Evolutionary conservation across 2,888 invertebrate genomes (phyloP).

Genomic region (Tachina lurida): DNA sequence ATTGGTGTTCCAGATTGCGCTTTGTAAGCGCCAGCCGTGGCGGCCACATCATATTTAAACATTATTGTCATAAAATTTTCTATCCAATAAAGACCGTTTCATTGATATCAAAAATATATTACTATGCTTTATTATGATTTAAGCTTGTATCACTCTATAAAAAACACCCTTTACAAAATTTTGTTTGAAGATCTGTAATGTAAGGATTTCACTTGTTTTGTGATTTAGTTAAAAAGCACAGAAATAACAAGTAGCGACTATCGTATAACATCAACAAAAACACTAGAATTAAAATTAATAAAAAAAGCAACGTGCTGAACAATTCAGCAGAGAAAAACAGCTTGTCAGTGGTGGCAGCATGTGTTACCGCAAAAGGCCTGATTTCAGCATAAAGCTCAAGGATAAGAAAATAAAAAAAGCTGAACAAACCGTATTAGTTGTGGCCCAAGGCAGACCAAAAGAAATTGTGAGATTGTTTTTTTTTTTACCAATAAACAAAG

Average conservation of each 20-base stretch:
- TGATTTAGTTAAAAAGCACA: conserved; percentile 39
- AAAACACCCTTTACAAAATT: too few species aligned
- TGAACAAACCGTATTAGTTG: conserved; percentile 79
- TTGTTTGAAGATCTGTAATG: conserved; percentile 20
- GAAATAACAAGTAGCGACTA: neutral
- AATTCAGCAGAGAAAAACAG: conserved; percentile 35
- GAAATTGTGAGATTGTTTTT: conserved; percentile 20
- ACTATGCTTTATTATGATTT: too few species aligned
- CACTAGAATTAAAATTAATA: neutral
- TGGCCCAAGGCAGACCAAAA: conserved; percentile 74
- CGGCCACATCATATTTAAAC: too few species aligned
- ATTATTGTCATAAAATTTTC: too few species aligned
- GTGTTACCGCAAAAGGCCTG: conserved; percentile 56
- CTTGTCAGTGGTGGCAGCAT: conserved; percentile 65
- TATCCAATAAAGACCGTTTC: too few species aligned
- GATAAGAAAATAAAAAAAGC: conserved; percentile 61
- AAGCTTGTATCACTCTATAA: too few species aligned
- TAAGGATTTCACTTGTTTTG: conserved; percentile 37
- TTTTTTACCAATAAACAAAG: conserved; percentile 4
- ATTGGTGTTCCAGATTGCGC: too few species aligned
- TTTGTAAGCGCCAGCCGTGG: too few species aligned
- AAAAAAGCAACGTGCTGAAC: conserved; percentile 5
- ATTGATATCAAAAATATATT: too few species aligned
- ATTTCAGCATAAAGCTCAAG: conserved; percentile 32
- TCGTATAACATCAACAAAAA: conserved; percentile 17